Conservation (phyloP, 2,888 invertebrate genomes). For the Scaptomyza flava region DNA sequence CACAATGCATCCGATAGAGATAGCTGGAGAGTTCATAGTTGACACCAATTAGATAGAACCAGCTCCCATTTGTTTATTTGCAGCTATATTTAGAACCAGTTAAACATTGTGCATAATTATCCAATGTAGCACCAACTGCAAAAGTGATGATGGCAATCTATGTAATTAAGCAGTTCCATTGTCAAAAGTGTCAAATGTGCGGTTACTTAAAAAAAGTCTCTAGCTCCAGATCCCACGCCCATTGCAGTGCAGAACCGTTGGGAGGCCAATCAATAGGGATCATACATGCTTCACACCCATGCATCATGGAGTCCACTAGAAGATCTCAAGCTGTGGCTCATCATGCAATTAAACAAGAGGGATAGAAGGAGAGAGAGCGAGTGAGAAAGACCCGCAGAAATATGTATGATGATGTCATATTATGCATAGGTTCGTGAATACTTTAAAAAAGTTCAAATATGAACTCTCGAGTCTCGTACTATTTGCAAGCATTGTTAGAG, state of each 20-base stretch:
- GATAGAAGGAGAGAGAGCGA: conserved; percentile 8
- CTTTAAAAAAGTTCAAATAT: conserved; percentile 1
- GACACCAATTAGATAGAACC: conserved; percentile 29
- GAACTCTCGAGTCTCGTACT: conserved; percentile 31
- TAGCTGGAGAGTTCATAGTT: conserved; percentile 27
- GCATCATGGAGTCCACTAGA: conserved; percentile 8
- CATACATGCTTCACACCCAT: conserved; percentile 24
- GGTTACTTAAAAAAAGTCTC: conserved; percentile 74
- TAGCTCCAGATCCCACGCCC: conserved; percentile 56
- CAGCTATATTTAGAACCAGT: conserved; percentile 65
- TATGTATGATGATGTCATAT: conserved; percentile 70
- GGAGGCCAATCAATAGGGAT: conserved; percentile 41
- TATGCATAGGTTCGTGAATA: conserved; percentile 34
- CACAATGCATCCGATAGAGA: not conserved
- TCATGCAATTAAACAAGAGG: conserved; percentile 68
- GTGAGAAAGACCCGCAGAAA: conserved; percentile 61
- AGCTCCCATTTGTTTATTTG: conserved; percentile 28
- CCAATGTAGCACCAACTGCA: conserved; percentile 12
- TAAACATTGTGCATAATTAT: conserved; percentile 40
- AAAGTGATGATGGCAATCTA: conserved; percentile 39
- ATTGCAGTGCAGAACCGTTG: conserved; percentile 24
- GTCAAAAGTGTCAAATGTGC: conserved; percentile 71
- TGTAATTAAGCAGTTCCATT: conserved; percentile 68
- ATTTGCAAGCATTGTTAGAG: conserved; percentile 70
- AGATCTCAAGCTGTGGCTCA: conserved; percentile 63